A percentile compares a stretch with the other conserved stretches of the same genome.
Conservation (phyloP, 2,113 vertebrate species). For the Menura novaehollandiae region DNA sequence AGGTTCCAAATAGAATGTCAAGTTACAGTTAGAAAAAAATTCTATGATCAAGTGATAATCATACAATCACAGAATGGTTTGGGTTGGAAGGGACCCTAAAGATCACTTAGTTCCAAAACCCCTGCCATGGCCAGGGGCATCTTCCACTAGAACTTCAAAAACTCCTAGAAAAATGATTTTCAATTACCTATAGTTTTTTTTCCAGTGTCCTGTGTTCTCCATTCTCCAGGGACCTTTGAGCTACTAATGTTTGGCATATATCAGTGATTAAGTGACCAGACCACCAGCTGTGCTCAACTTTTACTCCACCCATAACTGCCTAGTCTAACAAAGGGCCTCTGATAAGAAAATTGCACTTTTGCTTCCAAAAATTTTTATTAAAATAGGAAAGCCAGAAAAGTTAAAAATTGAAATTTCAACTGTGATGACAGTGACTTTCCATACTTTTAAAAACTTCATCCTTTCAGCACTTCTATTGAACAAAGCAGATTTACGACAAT, state of each 20-base stretch:
- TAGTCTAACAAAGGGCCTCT: not conserved
- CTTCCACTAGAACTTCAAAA: not conserved
- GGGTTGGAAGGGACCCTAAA: not conserved
- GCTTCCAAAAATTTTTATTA: not conserved
- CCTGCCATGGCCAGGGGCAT: not conserved
- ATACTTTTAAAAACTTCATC: not conserved
- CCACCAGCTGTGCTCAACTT: not conserved
- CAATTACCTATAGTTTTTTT: not conserved
- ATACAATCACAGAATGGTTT: not conserved
- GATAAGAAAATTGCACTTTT: not conserved
- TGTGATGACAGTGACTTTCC: not conserved
- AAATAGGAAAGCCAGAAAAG: not conserved
- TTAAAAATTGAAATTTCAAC: not conserved
- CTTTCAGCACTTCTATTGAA: not conserved
- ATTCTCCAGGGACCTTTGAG: not conserved
- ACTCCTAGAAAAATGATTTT: not conserved
- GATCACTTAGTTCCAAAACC: not conserved
- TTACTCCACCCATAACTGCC: not conserved
- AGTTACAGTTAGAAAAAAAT: not conserved
- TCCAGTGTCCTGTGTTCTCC: not conserved
- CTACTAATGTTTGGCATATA: not conserved
- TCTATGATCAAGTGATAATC: not conserved
- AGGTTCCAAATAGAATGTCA: not conserved
- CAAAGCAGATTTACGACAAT: not conserved
- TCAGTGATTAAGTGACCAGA: not conserved